Base-by-base conservation (phyloP, 2,113 vertebrate genomes). In the Plecturocebus donacophilus region DNA sequence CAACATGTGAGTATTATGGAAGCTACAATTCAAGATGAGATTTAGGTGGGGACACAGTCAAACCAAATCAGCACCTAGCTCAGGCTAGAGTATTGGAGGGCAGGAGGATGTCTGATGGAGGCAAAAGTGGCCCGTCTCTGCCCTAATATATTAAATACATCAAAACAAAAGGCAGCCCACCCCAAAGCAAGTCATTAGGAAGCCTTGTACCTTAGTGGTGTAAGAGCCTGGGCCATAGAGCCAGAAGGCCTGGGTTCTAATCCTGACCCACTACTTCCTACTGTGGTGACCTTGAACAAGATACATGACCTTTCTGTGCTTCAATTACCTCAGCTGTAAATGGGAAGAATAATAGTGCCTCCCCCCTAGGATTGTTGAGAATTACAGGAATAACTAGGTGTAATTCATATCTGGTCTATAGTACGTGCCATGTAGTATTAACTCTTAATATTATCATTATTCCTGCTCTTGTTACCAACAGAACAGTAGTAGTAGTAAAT, bases 391-490 rank as follows among this genome's bases (percentile, higher is more conserved):
- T 35, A n/a, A 2, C 23, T 4, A 0, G 40, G 14, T 27, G 32
- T 30, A 4, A 1, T 12, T 82, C 35, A 4, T 0, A 0, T 3
- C 21, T 45, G 70, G 83, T 16, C 0, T 4, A 0, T 7, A 2
- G 14, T 3, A 2, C 64, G 23, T 16, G 10, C 38, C 76, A 0
- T 0, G 30, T 32, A 7, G 52, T 12, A 4, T 14, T 10, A 40
- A 75, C 56, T 49, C 0, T 32, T 68, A 0, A 8, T 21, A 66
- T 9, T 23, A 0, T 27, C 61, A 0, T 11, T 27, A 66, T 7
- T 23, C 42, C 87, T 27, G 27, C 25, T n/a, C 35, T 35, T 30
- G 1, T 49, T 25, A 2, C 56, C 27, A 12, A 6, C 0, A 12
- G 58, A 8, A 3, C 19, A n/a, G 40, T n/a, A 14, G 30, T 1